Conservation (phyloP, 2,113 vertebrate genomes). For the Catharus minimus region DNA sequence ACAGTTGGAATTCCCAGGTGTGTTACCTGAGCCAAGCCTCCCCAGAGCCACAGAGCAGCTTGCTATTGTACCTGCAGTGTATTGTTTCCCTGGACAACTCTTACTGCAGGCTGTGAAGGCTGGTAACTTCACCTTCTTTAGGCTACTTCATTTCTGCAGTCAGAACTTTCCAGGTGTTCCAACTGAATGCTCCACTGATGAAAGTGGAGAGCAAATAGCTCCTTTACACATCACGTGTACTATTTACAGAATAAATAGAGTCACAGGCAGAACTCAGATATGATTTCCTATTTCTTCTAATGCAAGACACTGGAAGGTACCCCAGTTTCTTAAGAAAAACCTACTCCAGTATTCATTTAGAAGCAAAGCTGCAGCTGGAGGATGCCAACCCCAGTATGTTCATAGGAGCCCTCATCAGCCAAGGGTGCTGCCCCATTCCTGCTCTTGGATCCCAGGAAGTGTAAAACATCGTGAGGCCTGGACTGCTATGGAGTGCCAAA, state of each 20-base stretch:
- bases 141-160: neutral
- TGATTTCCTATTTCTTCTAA: neutral
- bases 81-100: neutral
- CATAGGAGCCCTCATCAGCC: neutral
- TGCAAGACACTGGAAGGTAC: neutral
- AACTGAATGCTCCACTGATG: neutral
- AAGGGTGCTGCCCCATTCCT: fast-evolving
- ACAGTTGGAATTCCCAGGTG: neutral
- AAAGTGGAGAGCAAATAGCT: neutral
- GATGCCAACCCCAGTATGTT: fast-evolving
- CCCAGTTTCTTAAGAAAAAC: neutral
- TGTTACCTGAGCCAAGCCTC: neutral
- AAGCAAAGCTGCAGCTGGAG: neutral
- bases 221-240: constrained; percentile 11
- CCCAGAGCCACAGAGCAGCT: neutral
- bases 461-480: neutral
- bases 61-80: fast-evolving
- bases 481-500: neutral
- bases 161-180: neutral
- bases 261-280: neutral
- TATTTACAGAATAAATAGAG: neutral
- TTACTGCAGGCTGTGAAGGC: neutral
- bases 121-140: neutral
- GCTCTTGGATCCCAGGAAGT: neutral
- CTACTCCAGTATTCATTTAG: neutral